These are phyloP conservation scores for Cryptoblepharus egeriae DNA, from an alignment of 2,797 vertebrate genomes.

Conservation along the genomic window DNA sequence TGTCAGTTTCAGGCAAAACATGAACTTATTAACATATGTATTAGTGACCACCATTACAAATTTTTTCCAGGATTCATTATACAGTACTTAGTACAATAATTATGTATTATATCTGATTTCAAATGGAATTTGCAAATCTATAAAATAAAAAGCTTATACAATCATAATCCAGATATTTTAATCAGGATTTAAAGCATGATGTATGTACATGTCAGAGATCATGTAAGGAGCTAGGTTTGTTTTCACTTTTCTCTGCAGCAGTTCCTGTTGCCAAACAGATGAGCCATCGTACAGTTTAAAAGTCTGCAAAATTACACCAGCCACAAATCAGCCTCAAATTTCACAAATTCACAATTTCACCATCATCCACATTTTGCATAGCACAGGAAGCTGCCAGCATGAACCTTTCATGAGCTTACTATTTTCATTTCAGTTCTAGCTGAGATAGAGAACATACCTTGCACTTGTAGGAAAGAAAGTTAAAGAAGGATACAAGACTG, in stretches of 20 bases:
- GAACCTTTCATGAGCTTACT: background rate
- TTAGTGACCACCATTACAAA: background rate
- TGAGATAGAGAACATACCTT: background rate
- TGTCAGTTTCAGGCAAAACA: background rate
- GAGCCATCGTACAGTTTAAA: background rate
- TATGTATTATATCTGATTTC: no score
- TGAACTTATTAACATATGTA: background rate
- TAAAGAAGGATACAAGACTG: background rate
- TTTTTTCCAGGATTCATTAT: background rate
- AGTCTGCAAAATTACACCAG: background rate
- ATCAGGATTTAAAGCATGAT: background rate
- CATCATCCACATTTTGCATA: background rate
- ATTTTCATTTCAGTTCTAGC: background rate
- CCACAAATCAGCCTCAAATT: background rate
- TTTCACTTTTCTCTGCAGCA: background rate
- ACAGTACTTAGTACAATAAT: background rate
- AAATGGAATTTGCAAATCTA: background rate
- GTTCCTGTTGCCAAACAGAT: background rate
- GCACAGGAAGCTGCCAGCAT: background rate
- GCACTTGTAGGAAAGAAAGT: background rate
- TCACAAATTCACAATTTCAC: background rate
- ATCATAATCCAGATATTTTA: slow-evolving; percentile 3
- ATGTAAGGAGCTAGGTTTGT: background rate
- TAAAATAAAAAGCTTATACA: background rate
- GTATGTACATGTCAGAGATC: background rate